Conservation (phyloP, 2,113 vertebrate species). For the Notothenia rossii region DNA sequence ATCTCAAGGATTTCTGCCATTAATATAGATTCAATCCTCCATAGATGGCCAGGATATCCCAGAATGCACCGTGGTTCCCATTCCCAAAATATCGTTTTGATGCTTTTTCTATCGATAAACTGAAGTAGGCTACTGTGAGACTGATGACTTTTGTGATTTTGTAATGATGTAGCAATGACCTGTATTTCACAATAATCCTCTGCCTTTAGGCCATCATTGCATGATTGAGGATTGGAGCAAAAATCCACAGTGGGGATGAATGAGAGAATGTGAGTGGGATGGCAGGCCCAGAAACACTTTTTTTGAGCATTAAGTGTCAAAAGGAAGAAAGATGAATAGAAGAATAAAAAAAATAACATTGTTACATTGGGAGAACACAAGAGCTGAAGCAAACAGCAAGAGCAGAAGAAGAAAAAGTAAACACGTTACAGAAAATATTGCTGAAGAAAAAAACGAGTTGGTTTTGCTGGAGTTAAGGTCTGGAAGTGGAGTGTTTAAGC, state of each 20-base stretch:
- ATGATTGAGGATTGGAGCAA: conserved; percentile 46
- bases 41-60: no score
- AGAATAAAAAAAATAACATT: conserved; percentile 23
- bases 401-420: conserved; percentile 3
- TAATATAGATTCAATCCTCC: no score
- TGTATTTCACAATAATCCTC: conserved; percentile 32
- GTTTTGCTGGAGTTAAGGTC: conserved; percentile 20
- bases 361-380: conserved; percentile 15
- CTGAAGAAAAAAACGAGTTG: neutral
- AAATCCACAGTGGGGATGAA: conserved; percentile 19
- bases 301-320: conserved; percentile 21
- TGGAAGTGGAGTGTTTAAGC: conserved; percentile 40
- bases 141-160: conserved; percentile 36
- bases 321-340: conserved; percentile 8
- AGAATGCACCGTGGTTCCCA: no score
- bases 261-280: conserved; percentile 2
- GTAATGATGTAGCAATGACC: conserved; percentile 8
- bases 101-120: neutral
- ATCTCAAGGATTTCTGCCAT: no score
- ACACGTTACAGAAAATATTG: conserved; percentile 8
- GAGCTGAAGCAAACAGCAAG: neutral
- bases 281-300: conserved; percentile 12
- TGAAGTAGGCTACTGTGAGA: neutral
- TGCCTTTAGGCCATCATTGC: conserved; percentile 26
- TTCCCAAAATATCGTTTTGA: no score